Conservation (phyloP, 2,113 vertebrate species). For the Forbesichthys papilliferus region DNA sequence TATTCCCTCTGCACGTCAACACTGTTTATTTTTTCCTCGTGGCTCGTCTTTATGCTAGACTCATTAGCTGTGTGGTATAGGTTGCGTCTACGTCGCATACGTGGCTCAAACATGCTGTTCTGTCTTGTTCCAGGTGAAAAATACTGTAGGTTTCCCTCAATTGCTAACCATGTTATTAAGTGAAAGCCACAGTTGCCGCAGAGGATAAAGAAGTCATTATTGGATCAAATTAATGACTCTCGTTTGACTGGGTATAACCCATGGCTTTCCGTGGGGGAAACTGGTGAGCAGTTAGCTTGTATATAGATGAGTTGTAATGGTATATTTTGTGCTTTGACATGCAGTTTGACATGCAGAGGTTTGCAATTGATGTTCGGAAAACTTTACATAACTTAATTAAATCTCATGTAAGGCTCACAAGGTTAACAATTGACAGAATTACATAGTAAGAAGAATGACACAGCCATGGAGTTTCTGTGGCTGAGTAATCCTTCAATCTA, state of each 20-base stretch:
- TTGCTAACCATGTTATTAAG: constrained; percentile 55
- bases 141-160: constrained; percentile 22
- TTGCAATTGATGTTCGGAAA: constrained; percentile 33
- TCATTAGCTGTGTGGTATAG: constrained; percentile 41
- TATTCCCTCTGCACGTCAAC: constrained; percentile 19
- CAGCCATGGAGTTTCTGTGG: constrained; percentile 18
- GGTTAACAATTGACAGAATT: constrained; percentile 12
- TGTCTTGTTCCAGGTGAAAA: constrained; percentile 41
- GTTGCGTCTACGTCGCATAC: constrained; percentile 28
- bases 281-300: constrained; percentile 37
- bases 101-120: constrained; percentile 23
- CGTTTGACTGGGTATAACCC: constrained; percentile 25
- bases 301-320: constrained; percentile 22
- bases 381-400: background rate
- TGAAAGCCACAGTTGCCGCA: constrained; percentile 35
- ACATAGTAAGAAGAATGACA: constrained; percentile 46
- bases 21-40: constrained; percentile 53
- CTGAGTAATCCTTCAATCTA: too few relatives aligned
- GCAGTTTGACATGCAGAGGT: background rate
- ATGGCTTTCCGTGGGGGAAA: constrained; percentile 25
- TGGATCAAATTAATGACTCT: constrained; percentile 44
- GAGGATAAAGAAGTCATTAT: constrained; percentile 56
- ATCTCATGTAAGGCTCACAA: background rate
- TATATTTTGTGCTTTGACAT: constrained; percentile 21
- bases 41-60: constrained; percentile 33